These are phyloP conservation scores for Cryptus viduatorius DNA, from an alignment of 2,888 invertebrate genomes.

Conservation along the genomic window DNA sequence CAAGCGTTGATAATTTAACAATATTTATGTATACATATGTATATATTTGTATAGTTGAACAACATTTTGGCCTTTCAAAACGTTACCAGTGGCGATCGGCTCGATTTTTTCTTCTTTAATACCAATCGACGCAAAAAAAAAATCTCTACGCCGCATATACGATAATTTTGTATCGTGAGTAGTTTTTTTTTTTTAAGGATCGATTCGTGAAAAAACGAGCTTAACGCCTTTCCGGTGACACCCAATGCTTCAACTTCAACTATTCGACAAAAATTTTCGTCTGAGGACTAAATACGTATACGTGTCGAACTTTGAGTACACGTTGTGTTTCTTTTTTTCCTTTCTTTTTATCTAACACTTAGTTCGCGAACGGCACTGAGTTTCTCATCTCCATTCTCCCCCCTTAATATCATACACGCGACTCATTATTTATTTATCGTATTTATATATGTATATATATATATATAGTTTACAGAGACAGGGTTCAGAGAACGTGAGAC, in stretches of 20 bases:
- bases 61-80: constrained; percentile 84
- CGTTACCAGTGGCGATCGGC: constrained; percentile 75
- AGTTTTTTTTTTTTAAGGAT: constrained; percentile 39
- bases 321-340: constrained; percentile 11
- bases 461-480: constrained; percentile 63
- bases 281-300: constrained; percentile 23
- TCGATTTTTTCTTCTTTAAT: not conserved
- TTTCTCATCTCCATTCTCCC: constrained; percentile 37
- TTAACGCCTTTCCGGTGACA: constrained; percentile 26
- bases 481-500: constrained; percentile 63
- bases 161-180: constrained; percentile 66
- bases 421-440: constrained; percentile 58
- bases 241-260: constrained; percentile 45
- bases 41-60: constrained; percentile 77
- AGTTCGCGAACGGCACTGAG: constrained; percentile 55
- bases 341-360: constrained; percentile 37
- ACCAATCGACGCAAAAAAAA: constrained; percentile 13
- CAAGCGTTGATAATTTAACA: constrained; percentile 62
- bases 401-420: constrained; percentile 62
- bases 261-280: constrained; percentile 31
- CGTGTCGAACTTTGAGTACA: constrained; percentile 55
- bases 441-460: constrained; percentile 56
- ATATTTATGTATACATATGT: constrained; percentile 48
- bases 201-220: not conserved
- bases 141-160: constrained; percentile 12